A percentile compares a stretch with the other conserved stretches of the same genome.
These are phyloP conservation scores for Sebastiscus tertius DNA, from an alignment of 2,797 vertebrate genomes.

Conservation along the genomic window DNA sequence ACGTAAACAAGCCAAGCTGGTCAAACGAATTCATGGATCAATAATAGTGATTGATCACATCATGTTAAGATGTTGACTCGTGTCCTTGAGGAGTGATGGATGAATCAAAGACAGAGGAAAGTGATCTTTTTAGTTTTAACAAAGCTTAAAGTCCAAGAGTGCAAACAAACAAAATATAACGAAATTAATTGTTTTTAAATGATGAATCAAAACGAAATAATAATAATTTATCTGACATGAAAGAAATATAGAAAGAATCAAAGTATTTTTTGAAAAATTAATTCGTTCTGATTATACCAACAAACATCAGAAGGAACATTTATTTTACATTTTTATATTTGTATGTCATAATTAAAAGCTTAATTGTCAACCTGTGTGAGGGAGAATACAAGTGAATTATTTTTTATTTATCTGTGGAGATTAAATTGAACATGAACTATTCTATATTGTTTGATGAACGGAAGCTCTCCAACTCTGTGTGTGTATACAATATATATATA, in stretches of 20 bases:
- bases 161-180: neutral
- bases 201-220: neutral
- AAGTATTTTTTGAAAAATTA: neutral
- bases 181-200: neutral
- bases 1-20: slow-evolving; percentile 51
- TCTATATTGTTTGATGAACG: neutral
- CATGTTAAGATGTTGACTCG: slow-evolving; percentile 64
- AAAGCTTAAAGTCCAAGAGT: neutral
- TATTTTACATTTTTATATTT: neutral
- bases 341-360: neutral
- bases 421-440: neutral
- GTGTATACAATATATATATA: neutral
- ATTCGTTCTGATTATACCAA: neutral
- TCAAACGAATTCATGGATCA: slow-evolving; percentile 69
- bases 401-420: neutral
- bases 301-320: neutral
- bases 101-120: slow-evolving; percentile 43
- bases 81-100: slow-evolving; percentile 67
- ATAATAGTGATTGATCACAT: slow-evolving; percentile 80
- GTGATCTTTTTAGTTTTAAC: slow-evolving; percentile 10
- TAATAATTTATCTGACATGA: neutral
- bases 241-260: neutral
- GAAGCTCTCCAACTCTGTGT: neutral
- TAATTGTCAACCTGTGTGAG: neutral
- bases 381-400: neutral